Evolutionary conservation across 1,140 invertebrate species (phyloP), one percentile per base, ranked within the genome.

Genomic region (Nasonia longicornis): DNA sequence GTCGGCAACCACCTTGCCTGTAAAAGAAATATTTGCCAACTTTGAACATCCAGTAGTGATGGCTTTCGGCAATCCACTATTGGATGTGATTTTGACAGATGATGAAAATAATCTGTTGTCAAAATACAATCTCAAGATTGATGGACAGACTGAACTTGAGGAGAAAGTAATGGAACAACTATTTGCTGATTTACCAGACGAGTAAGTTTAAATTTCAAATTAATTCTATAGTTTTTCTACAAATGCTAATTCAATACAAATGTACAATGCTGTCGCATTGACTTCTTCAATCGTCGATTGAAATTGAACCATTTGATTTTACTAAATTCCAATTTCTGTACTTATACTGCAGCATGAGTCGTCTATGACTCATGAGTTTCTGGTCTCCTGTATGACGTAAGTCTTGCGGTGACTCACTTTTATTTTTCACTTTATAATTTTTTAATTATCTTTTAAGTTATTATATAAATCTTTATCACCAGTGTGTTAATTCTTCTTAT

Each of bases 21-120:
- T 87, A 16, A 81, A 83, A 22, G 80, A 86, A 80, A 74, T 82
- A 26, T 82, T 87, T 1, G 29, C 74, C 11, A 77, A 67, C 45
- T 77, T 86, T 4, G 72, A 86, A 64, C 76, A 83, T 35, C 89
- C 89, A 71, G 83, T 87, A 10, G 82, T 91, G 38, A 83, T 89
- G 82, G 89, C 89, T n/a, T 93, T 94, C 85, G 94, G 94, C 20
- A 95, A 95, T 89, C 94, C 94, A 31, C 87, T 95, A 45, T 83
- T 94, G 74, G 94, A 95, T 85, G 91, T 93, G n/a, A 91, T 91
- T 67, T 91, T 93, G 26, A 88, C 87, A 67, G 86, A 92, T 29
- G 85, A 89, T 31, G 90, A 91, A 82, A 84, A 89, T 8, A 87
- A 90, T 67, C 87, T 94, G 42, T 86, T 94, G 48, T 82, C 92